Conservation (phyloP, 2,888 invertebrate species). For the Drosophila percnosoma region DNA sequence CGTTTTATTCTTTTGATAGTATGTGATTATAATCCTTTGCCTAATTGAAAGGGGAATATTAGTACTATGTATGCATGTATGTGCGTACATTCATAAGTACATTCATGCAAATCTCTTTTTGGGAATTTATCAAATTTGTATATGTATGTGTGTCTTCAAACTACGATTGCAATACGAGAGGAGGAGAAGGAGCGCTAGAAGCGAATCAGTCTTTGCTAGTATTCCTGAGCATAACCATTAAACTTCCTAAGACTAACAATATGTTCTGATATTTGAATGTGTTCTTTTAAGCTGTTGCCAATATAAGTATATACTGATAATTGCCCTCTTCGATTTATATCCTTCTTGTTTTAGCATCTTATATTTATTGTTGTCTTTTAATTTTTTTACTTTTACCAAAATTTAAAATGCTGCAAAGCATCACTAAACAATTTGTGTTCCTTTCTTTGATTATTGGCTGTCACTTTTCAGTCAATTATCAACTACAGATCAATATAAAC, state of each 20-base stretch:
- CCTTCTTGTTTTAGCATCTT: background rate
- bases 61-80: constrained; percentile 7
- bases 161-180: constrained; percentile 13
- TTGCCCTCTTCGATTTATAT: background rate
- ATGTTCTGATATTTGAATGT: background rate
- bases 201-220: constrained; percentile 1
- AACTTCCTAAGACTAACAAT: too few species aligned
- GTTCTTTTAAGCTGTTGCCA: background rate
- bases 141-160: constrained; percentile 4
- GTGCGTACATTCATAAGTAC: constrained; percentile 8
- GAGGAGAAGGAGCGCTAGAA: constrained; percentile 1
- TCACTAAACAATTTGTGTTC: background rate
- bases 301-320: background rate
- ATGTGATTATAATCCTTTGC: constrained; percentile 4
- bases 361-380: background rate
- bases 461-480: background rate
- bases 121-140: constrained; percentile 1
- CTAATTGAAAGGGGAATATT: constrained; percentile 2
- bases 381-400: background rate
- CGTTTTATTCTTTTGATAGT: constrained; percentile 16
- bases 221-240: background rate
- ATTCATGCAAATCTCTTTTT: constrained; percentile 33
- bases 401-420: background rate
- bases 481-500: background rate
- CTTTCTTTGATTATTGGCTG: background rate